Evolutionary conservation across 2,888 invertebrate genomes (phyloP).

Genomic region (Julus scandinavius): DNA sequence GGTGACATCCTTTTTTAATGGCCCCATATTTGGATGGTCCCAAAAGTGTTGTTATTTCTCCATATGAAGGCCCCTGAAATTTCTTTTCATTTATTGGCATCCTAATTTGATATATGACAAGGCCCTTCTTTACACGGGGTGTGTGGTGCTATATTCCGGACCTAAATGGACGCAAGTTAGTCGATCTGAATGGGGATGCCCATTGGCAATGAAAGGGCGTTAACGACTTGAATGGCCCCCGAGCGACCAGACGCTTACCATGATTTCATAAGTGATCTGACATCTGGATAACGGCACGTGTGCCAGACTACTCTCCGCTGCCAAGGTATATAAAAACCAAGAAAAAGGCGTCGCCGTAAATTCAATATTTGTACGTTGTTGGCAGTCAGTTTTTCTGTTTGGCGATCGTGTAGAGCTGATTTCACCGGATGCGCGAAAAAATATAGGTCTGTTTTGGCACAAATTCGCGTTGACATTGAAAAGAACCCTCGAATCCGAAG

Average conservation of each 20-base stretch:
- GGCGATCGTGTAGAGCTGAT: not conserved
- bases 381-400: not conserved
- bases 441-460: not conserved
- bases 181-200: too few relatives aligned
- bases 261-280: not conserved
- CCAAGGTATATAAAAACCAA: not conserved
- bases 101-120: too few relatives aligned
- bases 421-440: not conserved
- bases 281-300: conserved; percentile 29
- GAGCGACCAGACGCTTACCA: not conserved
- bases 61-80: too few relatives aligned
- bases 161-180: too few relatives aligned
- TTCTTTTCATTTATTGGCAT: too few relatives aligned
- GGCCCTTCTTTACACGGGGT: too few relatives aligned
- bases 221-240: not conserved
- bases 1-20: too few relatives aligned
- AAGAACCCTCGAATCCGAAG: not conserved
- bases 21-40: too few relatives aligned
- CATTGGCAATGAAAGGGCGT: not conserved
- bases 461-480: not conserved
- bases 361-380: not conserved
- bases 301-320: conserved; percentile 14
- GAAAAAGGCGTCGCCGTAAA: conserved; percentile 7
- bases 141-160: too few relatives aligned
- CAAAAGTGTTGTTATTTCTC: too few relatives aligned